These are phyloP conservation scores for Mesembrinibis cayennensis DNA, from an alignment of 2,113 vertebrate genomes.

Conservation along the genomic window DNA sequence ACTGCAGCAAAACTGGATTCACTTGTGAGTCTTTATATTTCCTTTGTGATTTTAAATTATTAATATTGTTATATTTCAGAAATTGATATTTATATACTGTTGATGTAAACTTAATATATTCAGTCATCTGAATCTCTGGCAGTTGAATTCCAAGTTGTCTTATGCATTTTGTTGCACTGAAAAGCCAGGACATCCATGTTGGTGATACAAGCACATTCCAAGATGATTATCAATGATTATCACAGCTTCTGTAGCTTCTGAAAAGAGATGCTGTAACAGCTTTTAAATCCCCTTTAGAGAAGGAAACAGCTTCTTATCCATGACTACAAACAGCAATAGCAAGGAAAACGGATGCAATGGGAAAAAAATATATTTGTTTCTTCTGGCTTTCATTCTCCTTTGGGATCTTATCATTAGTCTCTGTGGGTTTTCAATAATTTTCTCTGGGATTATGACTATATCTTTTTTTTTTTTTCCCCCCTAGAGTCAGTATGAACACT, in stretches of 20 bases:
- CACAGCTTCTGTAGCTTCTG: background rate
- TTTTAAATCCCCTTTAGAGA: background rate
- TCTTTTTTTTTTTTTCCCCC: background rate
- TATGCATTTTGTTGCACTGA: background rate
- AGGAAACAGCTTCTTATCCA: background rate
- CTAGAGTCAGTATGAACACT: background rate
- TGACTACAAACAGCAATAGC: background rate
- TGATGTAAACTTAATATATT: background rate
- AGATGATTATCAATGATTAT: background rate
- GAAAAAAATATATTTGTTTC: background rate
- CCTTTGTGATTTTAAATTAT: constrained; percentile 22
- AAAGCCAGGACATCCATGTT: background rate
- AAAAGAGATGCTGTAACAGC: background rate
- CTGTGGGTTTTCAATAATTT: background rate
- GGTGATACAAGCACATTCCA: background rate
- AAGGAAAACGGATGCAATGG: background rate
- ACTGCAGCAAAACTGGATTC: background rate
- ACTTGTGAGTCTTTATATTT: background rate
- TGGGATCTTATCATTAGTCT: background rate
- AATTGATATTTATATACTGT: background rate
- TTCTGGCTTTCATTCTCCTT: background rate
- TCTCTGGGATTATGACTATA: background rate
- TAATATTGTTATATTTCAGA: constrained; percentile 12
- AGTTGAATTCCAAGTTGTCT: background rate
- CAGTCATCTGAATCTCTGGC: background rate